A percentile compares a stretch with the other conserved stretches of the same genome.
phyloP scores from a whole-genome alignment of 1,140 invertebrate genomes.

The Gryon sp. region DNA sequence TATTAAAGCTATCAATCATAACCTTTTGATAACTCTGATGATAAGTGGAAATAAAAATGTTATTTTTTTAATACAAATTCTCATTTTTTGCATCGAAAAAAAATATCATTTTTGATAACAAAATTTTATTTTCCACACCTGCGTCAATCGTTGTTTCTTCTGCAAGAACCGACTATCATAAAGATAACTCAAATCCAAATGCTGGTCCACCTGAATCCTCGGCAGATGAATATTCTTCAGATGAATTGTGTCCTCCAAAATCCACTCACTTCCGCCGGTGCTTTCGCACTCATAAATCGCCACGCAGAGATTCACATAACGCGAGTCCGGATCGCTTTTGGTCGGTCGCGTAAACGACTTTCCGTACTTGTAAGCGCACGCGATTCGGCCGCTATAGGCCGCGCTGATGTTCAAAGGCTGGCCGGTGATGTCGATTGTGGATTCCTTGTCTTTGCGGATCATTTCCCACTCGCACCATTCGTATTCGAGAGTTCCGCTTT shows the following conservation, averaged over 20 bases:
- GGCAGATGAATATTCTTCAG: constrained; percentile 93
- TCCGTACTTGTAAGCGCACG: constrained; percentile 96
- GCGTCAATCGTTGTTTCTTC: constrained; percentile 87
- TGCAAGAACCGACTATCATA: constrained; percentile 90
- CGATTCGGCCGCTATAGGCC: constrained; percentile 97
- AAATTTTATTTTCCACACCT: too few relatives aligned
- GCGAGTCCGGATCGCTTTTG: constrained; percentile 88
- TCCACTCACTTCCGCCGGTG: constrained; percentile 98
- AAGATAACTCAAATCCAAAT: constrained; percentile 90
- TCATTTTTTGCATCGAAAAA: too few relatives aligned
- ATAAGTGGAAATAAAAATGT: too few relatives aligned
- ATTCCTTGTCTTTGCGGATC: constrained; percentile 90
- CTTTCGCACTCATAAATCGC: constrained; percentile 99
- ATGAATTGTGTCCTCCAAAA: constrained; percentile 98
- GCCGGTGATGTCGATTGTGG: constrained; percentile 91
- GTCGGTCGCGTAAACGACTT: constrained; percentile 90
- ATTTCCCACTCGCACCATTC: constrained; percentile 95
- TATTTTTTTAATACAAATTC: too few relatives aligned
- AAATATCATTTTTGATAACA: too few relatives aligned
- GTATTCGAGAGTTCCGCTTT: constrained; percentile 84
- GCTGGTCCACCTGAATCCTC: constrained; percentile 88
- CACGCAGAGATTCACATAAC: constrained; percentile 95
- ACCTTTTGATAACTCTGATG: too few relatives aligned
- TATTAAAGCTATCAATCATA: too few relatives aligned
- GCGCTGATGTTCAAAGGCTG: constrained; percentile 96